Evolutionary conservation across 2,797 vertebrate genomes (phyloP), one percentile per base, ranked within the genome.

Genomic region (Macropus fuliginosus): DNA sequence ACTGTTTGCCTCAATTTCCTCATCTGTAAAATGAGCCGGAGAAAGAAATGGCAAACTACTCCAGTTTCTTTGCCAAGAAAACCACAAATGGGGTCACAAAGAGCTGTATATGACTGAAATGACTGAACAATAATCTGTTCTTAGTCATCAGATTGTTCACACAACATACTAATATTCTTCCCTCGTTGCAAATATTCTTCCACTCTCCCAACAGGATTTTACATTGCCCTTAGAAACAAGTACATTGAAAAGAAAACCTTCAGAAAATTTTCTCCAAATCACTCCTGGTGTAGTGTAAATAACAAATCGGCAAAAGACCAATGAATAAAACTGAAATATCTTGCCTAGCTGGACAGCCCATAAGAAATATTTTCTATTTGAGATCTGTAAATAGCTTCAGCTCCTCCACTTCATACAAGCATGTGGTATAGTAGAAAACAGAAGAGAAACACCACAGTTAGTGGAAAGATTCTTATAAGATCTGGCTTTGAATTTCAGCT

Each of bases 261-360:
- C 55, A 16, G 9, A 97, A 94, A 95, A 97, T 96, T 97, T 96
- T 59, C 97, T 98, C 97, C 97, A 97, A 97, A 96, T 93, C 95
- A 91, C 55, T 96, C 94, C 96, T 91, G 95, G 50, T 0, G 0
- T 96, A 95, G 97, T 54, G 34, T 52, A 62, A 97, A 96, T 95
- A 92, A 97, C 98, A 14, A 0, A 95, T 96, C 95, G 94, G 98
- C 95, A 98, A 97, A 98, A 97, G 96, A 94, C 95, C 11, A 97
- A 92, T 50, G 90, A 97, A 98, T 62, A 97, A 98, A 98, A 98
- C 97, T 98, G 98, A 98, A 98, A 98, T 98, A 98, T 98, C 97
- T 98, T 16, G 0, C 93, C 92, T n/a, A 0, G 91, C 95, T 95
- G 94, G 0, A 0, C 14, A 97, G 96, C 97, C 16, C 2, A 59